Base-by-base conservation (phyloP, 2,888 invertebrate species). In the Calliopum simillimum region DNA sequence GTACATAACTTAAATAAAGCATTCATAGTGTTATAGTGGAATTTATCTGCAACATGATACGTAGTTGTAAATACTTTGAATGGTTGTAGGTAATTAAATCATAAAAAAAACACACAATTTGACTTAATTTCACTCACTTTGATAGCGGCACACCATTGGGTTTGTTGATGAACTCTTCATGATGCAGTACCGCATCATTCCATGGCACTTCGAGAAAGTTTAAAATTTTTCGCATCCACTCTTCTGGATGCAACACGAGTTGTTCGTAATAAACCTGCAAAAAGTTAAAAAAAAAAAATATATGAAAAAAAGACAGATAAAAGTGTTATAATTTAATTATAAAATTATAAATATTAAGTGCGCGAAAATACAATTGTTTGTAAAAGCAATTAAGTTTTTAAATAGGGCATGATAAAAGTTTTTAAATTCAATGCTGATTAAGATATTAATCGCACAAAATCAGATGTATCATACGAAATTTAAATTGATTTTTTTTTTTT, bases 161-260 rank as follows among this genome's bases (percentile, higher is more conserved):
- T 86, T 94, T 97, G 87, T 98, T 98, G 85, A 99, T 97, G 86
- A 94, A 94, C 83, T 96, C 94, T 87, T 99, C 97, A 88, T 99
- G 99, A 88, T 99, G 98, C 80, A 99, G 90, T 74, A 99, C 98
- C 59, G 95, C 93, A 76, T 96, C 95, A 87, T 96, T 92, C 99
- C 99, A 99, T 47, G 95, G 95, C 78, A 99, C 90, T 77, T 93
- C 93, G 74, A 99, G 90, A 87, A 98, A 99, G 76, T 88, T 88
- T 41, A 98, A 89, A 81, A 98, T 95, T 83, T 92, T 91, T 76
- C 91, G 90, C 94, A 99, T 92, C 91, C 96, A 95, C 76, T 90
- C 89, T 75, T 91, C 91, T 11, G 99, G 99, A 87, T 97, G 96
- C 78, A 99, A 90, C 79, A 99, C 98, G 81, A 99, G 90, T 87